phyloP scores from a whole-genome alignment of 2,113 vertebrate genomes.

The Chelonoidis abingdonii region DNA sequence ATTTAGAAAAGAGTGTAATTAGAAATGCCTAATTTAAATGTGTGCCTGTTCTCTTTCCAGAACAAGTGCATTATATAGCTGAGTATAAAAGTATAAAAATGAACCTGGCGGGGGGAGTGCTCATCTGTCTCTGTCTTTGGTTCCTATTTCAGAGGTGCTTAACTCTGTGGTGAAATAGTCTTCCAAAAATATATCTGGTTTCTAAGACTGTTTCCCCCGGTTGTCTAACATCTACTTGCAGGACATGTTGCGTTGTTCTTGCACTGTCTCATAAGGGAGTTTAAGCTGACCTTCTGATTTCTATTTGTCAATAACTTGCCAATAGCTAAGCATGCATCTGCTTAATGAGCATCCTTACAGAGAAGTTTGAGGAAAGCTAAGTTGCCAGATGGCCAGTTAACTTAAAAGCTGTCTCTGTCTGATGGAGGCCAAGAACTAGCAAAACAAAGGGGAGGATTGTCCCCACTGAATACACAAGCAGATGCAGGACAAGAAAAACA shows the following conservation, averaged over 20 bases:
- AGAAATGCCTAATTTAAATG: neutral
- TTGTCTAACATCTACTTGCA: conserved; percentile 47
- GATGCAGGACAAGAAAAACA: neutral
- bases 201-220: neutral
- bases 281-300: conserved; percentile 19
- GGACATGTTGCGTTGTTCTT: conserved; percentile 17
- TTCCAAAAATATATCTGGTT: conserved; percentile 39
- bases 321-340: conserved; percentile 46
- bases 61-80: neutral
- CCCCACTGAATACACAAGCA: conserved; percentile 2
- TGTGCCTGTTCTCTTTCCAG: fast-evolving
- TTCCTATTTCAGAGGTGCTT: conserved; percentile 50
- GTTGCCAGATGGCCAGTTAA: conserved; percentile 49
- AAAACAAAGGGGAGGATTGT: conserved; percentile 38
- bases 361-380: conserved; percentile 55
- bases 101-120: neutral
- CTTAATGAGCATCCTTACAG: conserved; percentile 49
- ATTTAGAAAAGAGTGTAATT: neutral
- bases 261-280: conserved; percentile 21
- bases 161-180: neutral
- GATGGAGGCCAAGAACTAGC: conserved; percentile 28
- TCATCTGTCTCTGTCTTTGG: conserved; percentile 25
- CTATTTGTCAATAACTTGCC: conserved; percentile 57
- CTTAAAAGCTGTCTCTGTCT: conserved; percentile 36
- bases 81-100: conserved; percentile 42